Conservation (phyloP, 2,888 invertebrate genomes). For the Caradrina kadenii region DNA sequence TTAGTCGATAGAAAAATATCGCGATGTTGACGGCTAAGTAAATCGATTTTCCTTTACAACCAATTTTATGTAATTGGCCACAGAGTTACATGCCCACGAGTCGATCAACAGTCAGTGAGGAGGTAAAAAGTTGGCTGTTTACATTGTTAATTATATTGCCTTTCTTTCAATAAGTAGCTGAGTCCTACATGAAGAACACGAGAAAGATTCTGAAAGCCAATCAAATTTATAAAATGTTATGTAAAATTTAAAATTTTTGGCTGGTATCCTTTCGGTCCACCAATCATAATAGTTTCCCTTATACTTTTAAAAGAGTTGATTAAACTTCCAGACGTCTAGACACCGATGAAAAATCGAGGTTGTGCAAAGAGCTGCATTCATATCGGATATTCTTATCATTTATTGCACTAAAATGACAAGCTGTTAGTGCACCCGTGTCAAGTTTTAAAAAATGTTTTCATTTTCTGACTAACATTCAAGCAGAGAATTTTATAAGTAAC, state of each 20-base stretch:
- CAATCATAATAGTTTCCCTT: neutral
- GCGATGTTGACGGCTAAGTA: neutral
- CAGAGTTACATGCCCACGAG: slow-evolving; percentile 36
- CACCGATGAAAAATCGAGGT: neutral
- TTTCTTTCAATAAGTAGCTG: slow-evolving; percentile 1
- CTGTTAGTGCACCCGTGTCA: slow-evolving; percentile 3
- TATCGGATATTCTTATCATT: neutral
- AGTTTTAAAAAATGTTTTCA: slow-evolving; percentile 5
- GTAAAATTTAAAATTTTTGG: slow-evolving; percentile 9
- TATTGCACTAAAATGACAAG: neutral
- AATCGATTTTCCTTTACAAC: neutral
- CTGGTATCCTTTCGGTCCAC: neutral
- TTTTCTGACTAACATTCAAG: slow-evolving; percentile 22
- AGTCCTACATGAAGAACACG: neutral
- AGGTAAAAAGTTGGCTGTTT: slow-evolving; percentile 36
- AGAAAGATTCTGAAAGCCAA: slow-evolving; percentile 3
- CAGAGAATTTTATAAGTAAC: slow-evolving; percentile 17
- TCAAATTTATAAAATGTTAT: neutral
- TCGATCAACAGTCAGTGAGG: slow-evolving; percentile 25
- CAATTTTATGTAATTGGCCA: neutral
- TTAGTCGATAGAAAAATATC: neutral
- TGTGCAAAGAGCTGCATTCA: neutral
- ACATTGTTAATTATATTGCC: slow-evolving; percentile 26
- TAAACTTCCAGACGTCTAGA: neutral
- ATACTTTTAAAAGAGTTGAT: neutral